Conservation (phyloP, 1,140 invertebrate species). For the Calosoma granatense region DNA sequence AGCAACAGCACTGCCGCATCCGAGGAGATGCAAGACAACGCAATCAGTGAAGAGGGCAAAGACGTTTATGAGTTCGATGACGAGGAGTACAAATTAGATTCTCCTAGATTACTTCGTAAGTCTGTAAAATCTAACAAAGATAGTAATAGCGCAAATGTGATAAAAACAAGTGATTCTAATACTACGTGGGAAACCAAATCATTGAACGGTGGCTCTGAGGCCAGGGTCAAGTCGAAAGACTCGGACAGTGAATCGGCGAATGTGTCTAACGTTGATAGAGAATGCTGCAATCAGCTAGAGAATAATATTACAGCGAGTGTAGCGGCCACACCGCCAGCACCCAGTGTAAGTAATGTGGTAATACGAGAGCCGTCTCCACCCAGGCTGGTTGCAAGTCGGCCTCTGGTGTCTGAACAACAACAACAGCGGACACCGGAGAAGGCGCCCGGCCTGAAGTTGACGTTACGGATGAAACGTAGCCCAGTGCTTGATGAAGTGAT, state of each 20-base stretch:
- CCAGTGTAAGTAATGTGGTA: neutral
- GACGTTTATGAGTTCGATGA: constrained; percentile 43
- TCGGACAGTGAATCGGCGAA: neutral
- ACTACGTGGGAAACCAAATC: neutral
- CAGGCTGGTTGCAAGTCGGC: neutral
- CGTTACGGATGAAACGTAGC: constrained; percentile 74
- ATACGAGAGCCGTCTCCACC: neutral
- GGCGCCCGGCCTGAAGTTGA: constrained; percentile 56
- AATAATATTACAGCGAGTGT: too few species aligned
- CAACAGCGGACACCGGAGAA: constrained; percentile 16
- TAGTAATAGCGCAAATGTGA: constrained; percentile 15
- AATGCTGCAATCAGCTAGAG: neutral
- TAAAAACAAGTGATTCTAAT: constrained; percentile 8
- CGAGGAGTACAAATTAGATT: constrained; percentile 22
- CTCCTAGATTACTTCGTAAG: constrained; percentile 4
- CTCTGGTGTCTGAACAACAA: neutral
- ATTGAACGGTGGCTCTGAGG: neutral
- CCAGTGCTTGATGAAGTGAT: constrained; percentile 76
- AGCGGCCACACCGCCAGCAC: neutral
- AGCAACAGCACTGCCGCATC: constrained; percentile 17
- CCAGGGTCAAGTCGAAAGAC: neutral
- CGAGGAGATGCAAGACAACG: constrained; percentile 10
- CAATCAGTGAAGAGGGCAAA: constrained; percentile 22
- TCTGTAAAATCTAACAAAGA: neutral
- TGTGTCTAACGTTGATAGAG: neutral